A percentile compares a stretch with the other conserved stretches of the same genome.
Conservation (phyloP, 2,888 invertebrate species). For the Pinctada fucata region DNA sequence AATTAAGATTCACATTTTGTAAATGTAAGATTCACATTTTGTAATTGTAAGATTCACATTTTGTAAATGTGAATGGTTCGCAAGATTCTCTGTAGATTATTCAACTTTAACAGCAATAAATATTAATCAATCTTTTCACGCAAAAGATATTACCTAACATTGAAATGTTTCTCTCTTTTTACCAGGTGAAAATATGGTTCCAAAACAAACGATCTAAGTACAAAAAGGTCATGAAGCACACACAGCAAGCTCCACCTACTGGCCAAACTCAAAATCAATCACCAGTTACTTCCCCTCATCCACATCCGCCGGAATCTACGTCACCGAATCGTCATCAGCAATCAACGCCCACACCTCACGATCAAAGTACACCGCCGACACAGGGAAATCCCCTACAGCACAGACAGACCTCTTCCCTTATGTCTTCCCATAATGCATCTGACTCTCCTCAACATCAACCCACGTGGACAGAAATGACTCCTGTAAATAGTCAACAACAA, state of each 20-base stretch:
- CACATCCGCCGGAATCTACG: constrained; percentile 45
- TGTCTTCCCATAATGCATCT: constrained; percentile 55
- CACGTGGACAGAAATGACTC: constrained; percentile 60
- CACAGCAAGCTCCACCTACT: constrained; percentile 39
- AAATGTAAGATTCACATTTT: no score
- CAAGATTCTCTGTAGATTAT: no score
- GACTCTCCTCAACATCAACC: constrained; percentile 48
- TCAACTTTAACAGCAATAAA: no score
- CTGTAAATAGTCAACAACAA: constrained; percentile 50
- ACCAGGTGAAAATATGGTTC: constrained; percentile 64
- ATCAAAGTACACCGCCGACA: constrained; percentile 42
- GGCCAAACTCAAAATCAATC: constrained; percentile 44
- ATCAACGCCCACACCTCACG: constrained; percentile 48
- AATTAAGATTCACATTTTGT: no score
- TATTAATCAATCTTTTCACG: no score
- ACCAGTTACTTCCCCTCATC: constrained; percentile 50
- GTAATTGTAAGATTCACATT: no score
- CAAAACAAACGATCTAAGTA: constrained; percentile 62
- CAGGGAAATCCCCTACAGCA: constrained; percentile 43
- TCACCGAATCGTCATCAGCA: constrained; percentile 50
- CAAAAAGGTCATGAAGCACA: constrained; percentile 64
- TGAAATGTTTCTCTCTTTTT: no score
- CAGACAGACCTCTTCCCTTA: constrained; percentile 36
- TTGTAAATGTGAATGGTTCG: no score
- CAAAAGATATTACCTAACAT: no score